Percentiles rank a stretch among this genome's conserved stretches.
Conservation (phyloP, 2,113 vertebrate genomes). For the Semicossyphus pulcher region DNA sequence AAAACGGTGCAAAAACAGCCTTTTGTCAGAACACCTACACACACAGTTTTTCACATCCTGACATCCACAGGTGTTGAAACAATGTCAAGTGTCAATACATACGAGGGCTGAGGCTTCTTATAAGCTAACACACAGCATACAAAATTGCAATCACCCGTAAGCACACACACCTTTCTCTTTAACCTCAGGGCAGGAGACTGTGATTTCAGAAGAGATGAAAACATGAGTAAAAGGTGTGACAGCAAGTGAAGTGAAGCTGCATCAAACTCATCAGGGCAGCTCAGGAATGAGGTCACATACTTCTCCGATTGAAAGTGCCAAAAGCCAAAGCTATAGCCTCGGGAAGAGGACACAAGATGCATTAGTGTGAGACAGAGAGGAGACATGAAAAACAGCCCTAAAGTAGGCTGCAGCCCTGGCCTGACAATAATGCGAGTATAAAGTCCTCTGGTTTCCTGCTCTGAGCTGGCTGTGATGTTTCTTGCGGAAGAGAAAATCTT, state of each 20-base stretch:
- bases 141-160: not conserved
- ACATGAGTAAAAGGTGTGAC: not conserved
- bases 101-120: not conserved
- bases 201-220: not conserved
- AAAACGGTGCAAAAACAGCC: not conserved
- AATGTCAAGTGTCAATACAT: not conserved
- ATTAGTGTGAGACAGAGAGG: not conserved
- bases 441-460: slow-evolving; percentile 11
- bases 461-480: slow-evolving; percentile 4
- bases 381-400: not conserved
- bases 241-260: not conserved
- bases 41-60: slow-evolving; percentile 3
- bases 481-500: slow-evolving; percentile 27
- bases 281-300: slow-evolving; percentile 30
- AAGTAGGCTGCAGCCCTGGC: not conserved
- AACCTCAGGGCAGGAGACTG: not conserved
- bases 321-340: not conserved
- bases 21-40: slow-evolving; percentile 8
- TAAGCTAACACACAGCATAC: not conserved
- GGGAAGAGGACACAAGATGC: slow-evolving; percentile 12
- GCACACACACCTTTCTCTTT: not conserved
- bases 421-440: not conserved
- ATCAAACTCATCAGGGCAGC: slow-evolving; percentile 30
- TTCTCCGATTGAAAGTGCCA: slow-evolving; percentile 6
- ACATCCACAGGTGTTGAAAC: slow-evolving; percentile 11